Evolutionary conservation across 2,888 invertebrate genomes (phyloP).

Genomic region (Mechanitis mazaeus): DNA sequence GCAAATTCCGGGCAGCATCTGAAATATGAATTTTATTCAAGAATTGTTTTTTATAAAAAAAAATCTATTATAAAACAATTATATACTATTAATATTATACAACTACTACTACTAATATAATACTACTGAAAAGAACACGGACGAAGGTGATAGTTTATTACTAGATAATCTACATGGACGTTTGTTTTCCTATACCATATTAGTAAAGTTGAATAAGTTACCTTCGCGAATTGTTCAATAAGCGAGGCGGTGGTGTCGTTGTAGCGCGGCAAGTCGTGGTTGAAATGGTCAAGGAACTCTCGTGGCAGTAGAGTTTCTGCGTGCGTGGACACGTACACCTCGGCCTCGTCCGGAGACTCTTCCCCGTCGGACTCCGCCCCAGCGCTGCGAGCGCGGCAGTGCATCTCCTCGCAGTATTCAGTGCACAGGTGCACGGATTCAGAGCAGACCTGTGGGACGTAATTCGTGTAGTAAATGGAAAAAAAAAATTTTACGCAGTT

Average conservation of each 20-base stretch:
- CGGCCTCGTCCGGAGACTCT: slow-evolving; percentile 46
- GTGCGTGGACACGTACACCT: slow-evolving; percentile 63
- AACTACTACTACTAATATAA: too few relatives aligned
- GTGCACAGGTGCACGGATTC: slow-evolving; percentile 67
- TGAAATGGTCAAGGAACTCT: slow-evolving; percentile 56
- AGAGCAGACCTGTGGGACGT: slow-evolving; percentile 49
- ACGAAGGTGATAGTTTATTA: too few relatives aligned
- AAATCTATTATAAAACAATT: background rate
- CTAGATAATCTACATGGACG: too few relatives aligned
- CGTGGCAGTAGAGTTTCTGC: slow-evolving; percentile 51
- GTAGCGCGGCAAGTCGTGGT: slow-evolving; percentile 50
- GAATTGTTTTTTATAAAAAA: background rate
- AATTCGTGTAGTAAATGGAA: background rate
- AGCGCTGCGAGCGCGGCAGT: slow-evolving; percentile 65
- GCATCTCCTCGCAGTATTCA: slow-evolving; percentile 71
- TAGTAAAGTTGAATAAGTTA: slow-evolving; percentile 33
- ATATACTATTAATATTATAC: too few relatives aligned
- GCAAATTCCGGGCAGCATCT: slow-evolving; percentile 44
- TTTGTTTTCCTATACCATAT: background rate
- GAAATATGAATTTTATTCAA: slow-evolving; percentile 19
- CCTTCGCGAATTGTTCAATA: slow-evolving; percentile 78
- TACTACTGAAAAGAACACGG: too few relatives aligned
- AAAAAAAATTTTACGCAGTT: too few relatives aligned
- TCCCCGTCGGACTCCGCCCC: slow-evolving; percentile 60
- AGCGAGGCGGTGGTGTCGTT: slow-evolving; percentile 75